Evolutionary conservation across 2,888 invertebrate genomes (phyloP), one percentile per base, ranked within the genome.

Genomic region (Hirtodrosophila confusa): DNA sequence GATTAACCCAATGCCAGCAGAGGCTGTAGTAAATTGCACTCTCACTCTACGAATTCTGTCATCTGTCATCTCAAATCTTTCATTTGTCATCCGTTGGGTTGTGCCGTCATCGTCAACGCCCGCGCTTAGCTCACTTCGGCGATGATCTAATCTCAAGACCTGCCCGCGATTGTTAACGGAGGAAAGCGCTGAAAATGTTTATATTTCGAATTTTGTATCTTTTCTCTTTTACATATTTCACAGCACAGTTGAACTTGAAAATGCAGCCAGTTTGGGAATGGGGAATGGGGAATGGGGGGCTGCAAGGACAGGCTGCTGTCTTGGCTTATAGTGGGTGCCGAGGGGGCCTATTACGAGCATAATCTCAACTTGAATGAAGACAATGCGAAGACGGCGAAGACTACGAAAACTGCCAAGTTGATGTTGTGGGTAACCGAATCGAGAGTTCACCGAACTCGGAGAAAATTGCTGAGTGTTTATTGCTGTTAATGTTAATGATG

Each of bases 401-500:
- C 48, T 3, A 33, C 45, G 31, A 51, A 53, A 45, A 65, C 50
- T 29, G 40, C 9, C 51, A 40, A 40, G 40, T 57, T 57, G 57
- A 33, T 69, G 69, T 58, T 60, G 72, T 56, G 54, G 39, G 41
- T 61, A 72, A 61, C 61, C 53, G 51, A 36, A 41, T 50, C 44
- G 54, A 65, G 70, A 78, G 80, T 80, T 80, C 80, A 86, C 62
- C 77, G 80, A 80, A 78, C 80, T 70, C 56, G 65, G 70, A 62
- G 65, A 80, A 80, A 80, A 80, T 86, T 79, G 83, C 74, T 64
- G 80, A 80, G 61, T 79, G 70, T 79, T 85, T 78, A 53, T 61
- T 57, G 48, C 43, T 57, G 61, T 56, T 61, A 36, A 29, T 43
- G 61, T 56, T 71, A 60, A 51, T 78, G 44, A 67, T 35, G 4